phyloP scores from a whole-genome alignment of 2,113 vertebrate genomes.

The Ictalurus punctatus region DNA sequence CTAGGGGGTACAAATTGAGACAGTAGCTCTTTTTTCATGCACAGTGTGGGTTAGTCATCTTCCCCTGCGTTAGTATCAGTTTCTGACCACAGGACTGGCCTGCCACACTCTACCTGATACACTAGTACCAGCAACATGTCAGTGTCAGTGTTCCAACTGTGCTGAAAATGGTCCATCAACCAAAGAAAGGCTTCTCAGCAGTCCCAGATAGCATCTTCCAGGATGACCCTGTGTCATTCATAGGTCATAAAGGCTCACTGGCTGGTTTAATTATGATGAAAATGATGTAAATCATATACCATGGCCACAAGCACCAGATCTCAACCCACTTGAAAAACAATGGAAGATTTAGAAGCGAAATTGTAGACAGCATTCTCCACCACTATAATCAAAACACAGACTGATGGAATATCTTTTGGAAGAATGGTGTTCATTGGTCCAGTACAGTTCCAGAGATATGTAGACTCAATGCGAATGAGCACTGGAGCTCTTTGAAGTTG shows the following conservation, averaged over 20 bases:
- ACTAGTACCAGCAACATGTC: neutral
- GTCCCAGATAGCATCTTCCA: no score
- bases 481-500: no score
- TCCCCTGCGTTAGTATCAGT: neutral
- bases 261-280: neutral
- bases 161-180: neutral
- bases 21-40: neutral
- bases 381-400: neutral
- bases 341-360: neutral
- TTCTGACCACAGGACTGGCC: neutral
- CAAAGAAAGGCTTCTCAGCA: neutral
- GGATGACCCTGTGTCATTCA: neutral
- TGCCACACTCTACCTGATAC: neutral
- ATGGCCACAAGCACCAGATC: neutral
- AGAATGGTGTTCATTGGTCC: no score
- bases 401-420: no score
- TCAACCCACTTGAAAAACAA: neutral
- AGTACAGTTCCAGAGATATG: no score
- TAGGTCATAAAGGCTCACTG: neutral
- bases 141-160: neutral
- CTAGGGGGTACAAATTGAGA: neutral
- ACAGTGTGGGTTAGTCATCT: neutral
- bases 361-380: no score
- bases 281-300: neutral
- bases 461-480: no score